A percentile compares a stretch with the other conserved stretches of the same genome.
Conservation (phyloP, 1,140 invertebrate genomes). For the Diplogasteroides magnus region DNA sequence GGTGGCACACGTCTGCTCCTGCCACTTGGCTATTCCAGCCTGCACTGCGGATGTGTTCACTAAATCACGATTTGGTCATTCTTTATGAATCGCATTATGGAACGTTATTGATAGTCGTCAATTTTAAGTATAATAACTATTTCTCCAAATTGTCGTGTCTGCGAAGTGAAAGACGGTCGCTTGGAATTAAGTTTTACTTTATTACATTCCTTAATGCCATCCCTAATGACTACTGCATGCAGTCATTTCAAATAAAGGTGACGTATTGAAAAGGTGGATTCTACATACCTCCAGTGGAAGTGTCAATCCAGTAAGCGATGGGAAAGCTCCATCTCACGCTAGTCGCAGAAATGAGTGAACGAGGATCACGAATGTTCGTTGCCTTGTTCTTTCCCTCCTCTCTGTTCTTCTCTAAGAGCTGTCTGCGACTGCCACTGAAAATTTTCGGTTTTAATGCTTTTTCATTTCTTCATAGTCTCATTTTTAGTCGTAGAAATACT, state of each 20-base stretch:
- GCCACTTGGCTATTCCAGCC: slow-evolving; percentile 22
- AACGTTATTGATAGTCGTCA: no score
- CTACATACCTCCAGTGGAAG: slow-evolving; percentile 10
- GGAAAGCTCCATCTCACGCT: slow-evolving; percentile 19
- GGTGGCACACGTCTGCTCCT: slow-evolving; percentile 15
- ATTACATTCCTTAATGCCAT: background rate
- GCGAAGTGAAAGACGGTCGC: no score
- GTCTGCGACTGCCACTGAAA: background rate
- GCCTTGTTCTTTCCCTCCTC: no score
- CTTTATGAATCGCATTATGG: no score
- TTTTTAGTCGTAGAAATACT: no score
- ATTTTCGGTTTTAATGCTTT: background rate
- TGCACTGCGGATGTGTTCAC: slow-evolving; percentile 14
- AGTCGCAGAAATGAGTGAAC: slow-evolving; percentile 16
- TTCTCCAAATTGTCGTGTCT: no score
- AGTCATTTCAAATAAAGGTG: no score
- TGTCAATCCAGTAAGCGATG: slow-evolving; percentile 22
- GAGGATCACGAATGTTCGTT: no score
- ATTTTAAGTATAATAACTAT: no score
- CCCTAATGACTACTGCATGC: background rate
- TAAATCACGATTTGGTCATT: slow-evolving; percentile 3
- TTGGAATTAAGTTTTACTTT: no score
- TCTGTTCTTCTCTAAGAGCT: background rate
- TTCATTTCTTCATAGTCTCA: no score
- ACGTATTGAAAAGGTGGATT: no score